Base-by-base conservation (phyloP, 1,140 invertebrate species). In the Zaprionus tsacasi region DNA sequence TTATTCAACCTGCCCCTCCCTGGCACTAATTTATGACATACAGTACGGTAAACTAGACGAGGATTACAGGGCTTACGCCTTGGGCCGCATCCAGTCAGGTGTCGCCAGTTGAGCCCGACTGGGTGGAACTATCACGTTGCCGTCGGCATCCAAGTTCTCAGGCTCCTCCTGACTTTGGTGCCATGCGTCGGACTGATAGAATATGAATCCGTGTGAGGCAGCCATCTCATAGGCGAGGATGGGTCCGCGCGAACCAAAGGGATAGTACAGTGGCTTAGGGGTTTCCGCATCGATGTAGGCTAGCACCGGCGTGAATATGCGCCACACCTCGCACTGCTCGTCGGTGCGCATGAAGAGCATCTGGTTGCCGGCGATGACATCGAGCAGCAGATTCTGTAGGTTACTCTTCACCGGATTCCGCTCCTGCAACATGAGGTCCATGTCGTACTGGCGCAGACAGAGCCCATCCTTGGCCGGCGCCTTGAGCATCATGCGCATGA, bases 251-350 rank as follows among this genome's bases (percentile, higher is more conserved):
- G 86, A 76, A 1, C 85, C 85, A 33, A 81, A 90, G 7, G 72
- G 58, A 50, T 89, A 89, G 3, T n/a, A 25, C 6, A 85, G 33
- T 0, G 85, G 85, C 35, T 80, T 73, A 0, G 86, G 74, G 0
- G 72, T 71, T 1, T 89, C 81, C 0, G 30, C 2, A 12, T 89
- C 85, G 35, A 89, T 79, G 0, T 15, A 35, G 25, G 12, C 17
- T 5, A 89, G 61, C 2, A 73, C 68, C 2, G 69, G 86, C 0
- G 85, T 81, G 36, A 89, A 89, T 12, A 89, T 89, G 11, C 85
- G 85, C 85, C 85, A 89, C 17, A 89, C 81, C 43, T 89, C 85
- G 36, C 72, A 72, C 59, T 90, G 86, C 45, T 89, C 85, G 27
- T 90, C 86, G 59, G 75, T 79, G 55, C 86, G 81, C 85, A 85